Evolutionary conservation across 2,113 vertebrate species (phyloP).

Genomic region (Acanthisitta chloris): DNA sequence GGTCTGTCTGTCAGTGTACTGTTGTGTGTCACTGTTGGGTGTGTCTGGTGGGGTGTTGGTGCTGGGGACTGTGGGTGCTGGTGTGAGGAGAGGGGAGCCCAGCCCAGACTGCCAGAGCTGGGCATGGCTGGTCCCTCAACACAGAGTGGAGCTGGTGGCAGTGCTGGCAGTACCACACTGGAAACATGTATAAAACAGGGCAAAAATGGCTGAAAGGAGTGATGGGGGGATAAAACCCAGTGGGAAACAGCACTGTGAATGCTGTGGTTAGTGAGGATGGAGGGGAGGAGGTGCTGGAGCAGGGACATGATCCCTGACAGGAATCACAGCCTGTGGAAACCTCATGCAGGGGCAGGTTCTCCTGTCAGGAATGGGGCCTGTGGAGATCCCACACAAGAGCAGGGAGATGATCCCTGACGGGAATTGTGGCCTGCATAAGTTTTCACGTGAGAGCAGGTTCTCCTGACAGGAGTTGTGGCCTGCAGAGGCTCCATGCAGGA

Average conservation of each 20-base stretch:
- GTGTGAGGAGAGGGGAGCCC: background rate
- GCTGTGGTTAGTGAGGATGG: background rate
- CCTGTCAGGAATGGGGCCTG: background rate
- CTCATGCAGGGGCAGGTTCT: fast-evolving
- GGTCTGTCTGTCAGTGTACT: too few species aligned
- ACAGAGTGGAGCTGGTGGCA: fast-evolving
- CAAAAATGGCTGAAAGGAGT: background rate
- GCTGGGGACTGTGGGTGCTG: background rate
- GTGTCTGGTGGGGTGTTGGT: background rate
- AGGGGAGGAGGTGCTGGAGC: background rate
- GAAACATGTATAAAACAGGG: fast-evolving
- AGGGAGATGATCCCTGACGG: background rate
- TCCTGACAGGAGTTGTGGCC: fast-evolving
- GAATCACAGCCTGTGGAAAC: background rate
- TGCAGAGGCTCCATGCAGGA: fast-evolving
- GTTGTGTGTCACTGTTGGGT: fast-evolving
- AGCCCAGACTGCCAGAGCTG: too few species aligned
- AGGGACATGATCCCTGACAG: fast-evolving
- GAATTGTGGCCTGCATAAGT: background rate
- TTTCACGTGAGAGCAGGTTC: background rate
- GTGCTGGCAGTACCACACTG: fast-evolving
- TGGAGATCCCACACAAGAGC: background rate
- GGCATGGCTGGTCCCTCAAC: too few species aligned
- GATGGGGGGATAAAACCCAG: background rate
- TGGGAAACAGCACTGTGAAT: background rate